A percentile compares a stretch with the other conserved stretches of the same genome.
These are phyloP conservation scores for Pachycephala philippinensis DNA, from an alignment of 2,113 vertebrate species.

Conservation along the genomic window DNA sequence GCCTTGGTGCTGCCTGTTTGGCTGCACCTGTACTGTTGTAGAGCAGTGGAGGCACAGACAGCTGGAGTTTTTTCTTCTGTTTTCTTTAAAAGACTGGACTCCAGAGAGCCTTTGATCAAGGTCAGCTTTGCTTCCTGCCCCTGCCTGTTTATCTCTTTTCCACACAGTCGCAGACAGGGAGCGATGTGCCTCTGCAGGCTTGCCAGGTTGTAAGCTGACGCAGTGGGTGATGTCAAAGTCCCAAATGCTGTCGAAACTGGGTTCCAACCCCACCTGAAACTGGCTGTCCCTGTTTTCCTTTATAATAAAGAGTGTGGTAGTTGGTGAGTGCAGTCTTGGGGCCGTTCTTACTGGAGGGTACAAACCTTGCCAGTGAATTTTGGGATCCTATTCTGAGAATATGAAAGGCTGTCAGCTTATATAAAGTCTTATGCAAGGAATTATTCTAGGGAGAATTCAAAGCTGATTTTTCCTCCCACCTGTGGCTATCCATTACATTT, in stretches of 20 bases:
- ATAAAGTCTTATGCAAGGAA: constrained; percentile 64
- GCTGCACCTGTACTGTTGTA: background rate
- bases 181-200: background rate
- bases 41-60: background rate
- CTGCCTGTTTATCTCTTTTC: background rate
- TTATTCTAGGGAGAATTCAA: constrained; percentile 52
- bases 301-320: background rate
- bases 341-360: background rate
- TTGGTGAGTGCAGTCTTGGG: background rate
- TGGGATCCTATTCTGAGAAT: constrained; percentile 41
- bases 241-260: background rate
- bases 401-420: constrained; percentile 52
- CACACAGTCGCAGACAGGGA: background rate
- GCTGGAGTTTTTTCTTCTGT: background rate
- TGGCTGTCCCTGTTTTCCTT: background rate
- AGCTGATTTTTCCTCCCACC: constrained; percentile 59
- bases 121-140: background rate
- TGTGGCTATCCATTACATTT: constrained; percentile 60
- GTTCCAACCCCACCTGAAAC: background rate
- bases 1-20: background rate
- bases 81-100: background rate
- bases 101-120: background rate
- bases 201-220: background rate
- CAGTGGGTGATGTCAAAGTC: background rate
- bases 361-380: constrained; percentile 17